These are phyloP conservation scores for Xestia sexstrigata DNA, from an alignment of 2,888 invertebrate genomes.

Conservation along the genomic window DNA sequence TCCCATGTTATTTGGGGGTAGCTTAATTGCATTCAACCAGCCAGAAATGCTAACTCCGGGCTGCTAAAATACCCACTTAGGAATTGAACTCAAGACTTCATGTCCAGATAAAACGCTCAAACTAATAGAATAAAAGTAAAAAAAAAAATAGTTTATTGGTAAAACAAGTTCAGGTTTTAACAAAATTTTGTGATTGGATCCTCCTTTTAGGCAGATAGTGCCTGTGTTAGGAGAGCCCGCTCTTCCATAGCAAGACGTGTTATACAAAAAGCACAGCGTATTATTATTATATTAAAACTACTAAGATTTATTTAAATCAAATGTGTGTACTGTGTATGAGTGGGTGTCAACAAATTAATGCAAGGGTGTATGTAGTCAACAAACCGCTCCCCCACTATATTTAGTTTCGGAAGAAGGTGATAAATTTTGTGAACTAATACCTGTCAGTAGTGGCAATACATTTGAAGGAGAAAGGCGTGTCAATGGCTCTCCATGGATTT, in stretches of 20 bases:
- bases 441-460: constrained; percentile 78
- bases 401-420: constrained; percentile 70
- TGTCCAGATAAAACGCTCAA: neutral
- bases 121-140: constrained; percentile 3
- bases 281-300: too few species aligned
- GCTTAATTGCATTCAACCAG: neutral
- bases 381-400: constrained; percentile 44
- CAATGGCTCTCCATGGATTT: constrained; percentile 83
- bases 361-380: constrained; percentile 22
- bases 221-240: too few species aligned
- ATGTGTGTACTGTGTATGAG: too few species aligned
- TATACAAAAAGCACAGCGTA: too few species aligned
- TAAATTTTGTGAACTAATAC: constrained; percentile 78
- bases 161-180: too few species aligned
- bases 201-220: too few species aligned
- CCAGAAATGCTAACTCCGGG: neutral
- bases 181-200: too few species aligned
- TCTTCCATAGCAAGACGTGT: too few species aligned
- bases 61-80: neutral
- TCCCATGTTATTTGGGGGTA: neutral
- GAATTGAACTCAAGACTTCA: neutral
- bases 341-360: constrained; percentile 8
- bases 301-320: too few species aligned
- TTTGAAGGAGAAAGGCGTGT: constrained; percentile 79
- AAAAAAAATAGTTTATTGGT: too few species aligned